Conservation (phyloP, 2,888 invertebrate genomes). For the Esperia sulphurella region DNA sequence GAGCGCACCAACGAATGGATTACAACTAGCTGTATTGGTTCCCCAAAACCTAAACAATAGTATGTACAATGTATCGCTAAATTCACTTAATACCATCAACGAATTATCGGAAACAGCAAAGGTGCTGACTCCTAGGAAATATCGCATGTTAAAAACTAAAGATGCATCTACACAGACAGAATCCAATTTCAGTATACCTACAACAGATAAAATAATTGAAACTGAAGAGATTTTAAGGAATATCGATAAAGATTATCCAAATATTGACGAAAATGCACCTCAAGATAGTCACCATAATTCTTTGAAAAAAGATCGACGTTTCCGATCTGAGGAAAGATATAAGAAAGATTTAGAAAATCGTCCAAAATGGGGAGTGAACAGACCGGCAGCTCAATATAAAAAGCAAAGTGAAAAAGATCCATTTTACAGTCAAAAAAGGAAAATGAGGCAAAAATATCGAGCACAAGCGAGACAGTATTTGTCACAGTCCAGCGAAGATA, state of each 20-base stretch:
- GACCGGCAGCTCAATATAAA: slow-evolving; percentile 89
- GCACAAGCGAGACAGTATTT: slow-evolving; percentile 76
- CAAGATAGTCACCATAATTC: slow-evolving; percentile 68
- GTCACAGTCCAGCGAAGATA: slow-evolving; percentile 82
- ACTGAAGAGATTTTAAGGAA: slow-evolving; percentile 53
- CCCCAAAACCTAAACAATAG: slow-evolving; percentile 69
- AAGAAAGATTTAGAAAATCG: slow-evolving; percentile 81
- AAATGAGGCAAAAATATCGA: slow-evolving; percentile 82
- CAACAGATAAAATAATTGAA: slow-evolving; percentile 51
- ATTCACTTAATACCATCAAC: slow-evolving; percentile 52
- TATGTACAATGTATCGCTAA: slow-evolving; percentile 65
- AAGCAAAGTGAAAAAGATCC: slow-evolving; percentile 95
- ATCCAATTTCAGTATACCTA: slow-evolving; percentile 35
- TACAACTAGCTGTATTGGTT: slow-evolving; percentile 81
- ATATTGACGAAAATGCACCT: slow-evolving; percentile 72
- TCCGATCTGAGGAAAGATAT: slow-evolving; percentile 74
- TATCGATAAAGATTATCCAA: slow-evolving; percentile 75
- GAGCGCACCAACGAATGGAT: slow-evolving; percentile 64
- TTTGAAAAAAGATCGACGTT: slow-evolving; percentile 73
- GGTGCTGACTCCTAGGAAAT: slow-evolving; percentile 68
- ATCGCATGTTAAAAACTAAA: slow-evolving; percentile 68
- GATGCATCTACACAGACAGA: slow-evolving; percentile 87
- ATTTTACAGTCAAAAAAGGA: slow-evolving; percentile 85
- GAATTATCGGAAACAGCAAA: slow-evolving; percentile 53
- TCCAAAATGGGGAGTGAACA: slow-evolving; percentile 87